phyloP scores from a whole-genome alignment of 2,888 invertebrate species.

The Mactromeris polynyma region DNA sequence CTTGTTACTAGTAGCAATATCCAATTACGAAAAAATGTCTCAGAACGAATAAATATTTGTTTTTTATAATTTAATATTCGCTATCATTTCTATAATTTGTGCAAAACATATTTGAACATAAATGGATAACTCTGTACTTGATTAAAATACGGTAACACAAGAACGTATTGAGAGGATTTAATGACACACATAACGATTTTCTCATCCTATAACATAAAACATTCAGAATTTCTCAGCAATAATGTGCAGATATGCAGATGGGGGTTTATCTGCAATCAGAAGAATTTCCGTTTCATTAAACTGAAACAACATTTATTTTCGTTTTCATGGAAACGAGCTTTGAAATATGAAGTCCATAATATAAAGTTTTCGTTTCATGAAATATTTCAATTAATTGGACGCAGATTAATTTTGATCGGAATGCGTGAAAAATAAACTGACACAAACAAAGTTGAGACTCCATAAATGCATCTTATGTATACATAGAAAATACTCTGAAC shows the following conservation, averaged over 20 bases:
- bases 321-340: background rate
- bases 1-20: no score
- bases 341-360: background rate
- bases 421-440: background rate
- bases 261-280: no score
- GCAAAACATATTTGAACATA: no score
- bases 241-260: background rate
- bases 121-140: no score
- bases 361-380: background rate
- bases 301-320: background rate
- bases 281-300: no score
- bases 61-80: no score
- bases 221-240: background rate
- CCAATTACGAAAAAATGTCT: no score
- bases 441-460: background rate
- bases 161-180: no score
- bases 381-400: background rate
- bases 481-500: background rate
- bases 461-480: background rate
- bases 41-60: no score
- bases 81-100: no score
- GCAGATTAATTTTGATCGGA: background rate
- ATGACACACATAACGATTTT: no score
- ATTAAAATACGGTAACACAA: no score
- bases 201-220: background rate